phyloP scores from a whole-genome alignment of 2,888 invertebrate species.

The Thera obeliscata region DNA sequence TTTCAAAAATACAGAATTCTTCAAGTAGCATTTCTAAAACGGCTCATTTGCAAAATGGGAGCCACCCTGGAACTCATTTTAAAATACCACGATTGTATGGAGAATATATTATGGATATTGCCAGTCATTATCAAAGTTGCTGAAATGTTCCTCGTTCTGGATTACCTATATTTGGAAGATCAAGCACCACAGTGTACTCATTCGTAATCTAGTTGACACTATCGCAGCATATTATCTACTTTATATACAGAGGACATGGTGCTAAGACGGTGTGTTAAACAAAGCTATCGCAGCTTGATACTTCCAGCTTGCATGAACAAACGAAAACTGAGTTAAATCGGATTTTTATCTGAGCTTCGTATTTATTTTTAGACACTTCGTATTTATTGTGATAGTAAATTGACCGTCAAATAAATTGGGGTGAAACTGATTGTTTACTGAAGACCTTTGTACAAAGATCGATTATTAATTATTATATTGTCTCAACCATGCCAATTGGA shows the following conservation, averaged over 20 bases:
- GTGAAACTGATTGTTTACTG: no score
- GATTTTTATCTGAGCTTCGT: background rate
- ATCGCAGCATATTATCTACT: constrained; percentile 29
- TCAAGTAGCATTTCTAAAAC: no score
- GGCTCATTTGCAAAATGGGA: no score
- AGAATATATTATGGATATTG: background rate
- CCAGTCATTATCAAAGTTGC: constrained; percentile 18
- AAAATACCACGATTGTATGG: no score
- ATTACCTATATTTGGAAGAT: constrained; percentile 42
- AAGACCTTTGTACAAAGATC: no score
- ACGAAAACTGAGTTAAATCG: background rate
- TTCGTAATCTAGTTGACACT: constrained; percentile 34
- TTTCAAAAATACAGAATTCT: no score
- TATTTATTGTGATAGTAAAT: background rate
- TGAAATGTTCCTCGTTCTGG: constrained; percentile 21
- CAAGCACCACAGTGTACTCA: constrained; percentile 38
- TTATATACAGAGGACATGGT: constrained; percentile 20
- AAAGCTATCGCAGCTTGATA: constrained; percentile 28
- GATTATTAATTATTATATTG: no score
- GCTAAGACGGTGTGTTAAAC: constrained; percentile 35
- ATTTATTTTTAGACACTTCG: background rate
- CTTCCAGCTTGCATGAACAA: background rate
- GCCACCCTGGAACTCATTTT: no score
- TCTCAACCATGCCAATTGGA: no score
- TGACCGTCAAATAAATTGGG: background rate